phyloP scores from a whole-genome alignment of 2,113 vertebrate genomes.

The Mixornis gularis region DNA sequence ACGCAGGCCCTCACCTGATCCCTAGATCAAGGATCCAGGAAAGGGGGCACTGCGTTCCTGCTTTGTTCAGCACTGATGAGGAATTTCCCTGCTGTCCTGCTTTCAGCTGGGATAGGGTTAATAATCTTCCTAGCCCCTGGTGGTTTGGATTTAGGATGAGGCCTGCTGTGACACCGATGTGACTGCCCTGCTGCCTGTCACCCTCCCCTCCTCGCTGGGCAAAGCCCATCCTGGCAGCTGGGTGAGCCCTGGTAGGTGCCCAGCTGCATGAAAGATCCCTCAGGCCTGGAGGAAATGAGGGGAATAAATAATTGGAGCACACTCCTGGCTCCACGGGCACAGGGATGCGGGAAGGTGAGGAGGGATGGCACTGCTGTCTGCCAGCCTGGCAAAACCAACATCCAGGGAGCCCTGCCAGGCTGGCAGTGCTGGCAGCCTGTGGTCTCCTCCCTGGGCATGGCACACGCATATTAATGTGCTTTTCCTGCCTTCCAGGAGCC shows the following conservation, averaged over 20 bases:
- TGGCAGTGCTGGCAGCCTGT: neutral
- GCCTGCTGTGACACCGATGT: neutral
- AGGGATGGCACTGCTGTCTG: neutral
- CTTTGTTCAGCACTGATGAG: fast-evolving
- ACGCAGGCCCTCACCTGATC: fast-evolving
- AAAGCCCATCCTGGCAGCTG: neutral
- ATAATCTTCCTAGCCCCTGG: neutral
- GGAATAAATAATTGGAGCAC: fast-evolving
- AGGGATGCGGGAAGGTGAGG: fast-evolving
- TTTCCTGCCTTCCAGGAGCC: constrained; percentile 32
- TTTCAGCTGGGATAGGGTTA: neutral
- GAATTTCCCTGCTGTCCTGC: neutral
- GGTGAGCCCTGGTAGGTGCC: fast-evolving
- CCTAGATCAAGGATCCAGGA: neutral
- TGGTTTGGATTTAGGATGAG: neutral
- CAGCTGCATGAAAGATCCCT: fast-evolving
- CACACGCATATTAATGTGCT: constrained; percentile 41
- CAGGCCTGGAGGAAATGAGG: fast-evolving
- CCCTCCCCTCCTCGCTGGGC: neutral
- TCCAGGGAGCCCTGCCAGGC: neutral
- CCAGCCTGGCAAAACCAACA: neutral
- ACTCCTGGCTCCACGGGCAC: fast-evolving
- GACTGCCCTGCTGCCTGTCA: fast-evolving
- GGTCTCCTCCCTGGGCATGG: neutral
- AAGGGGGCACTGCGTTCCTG: fast-evolving